A percentile compares a stretch with the other conserved stretches of the same genome.
phyloP scores from a whole-genome alignment of 2,888 invertebrate species.

The Drosophila robusta region DNA sequence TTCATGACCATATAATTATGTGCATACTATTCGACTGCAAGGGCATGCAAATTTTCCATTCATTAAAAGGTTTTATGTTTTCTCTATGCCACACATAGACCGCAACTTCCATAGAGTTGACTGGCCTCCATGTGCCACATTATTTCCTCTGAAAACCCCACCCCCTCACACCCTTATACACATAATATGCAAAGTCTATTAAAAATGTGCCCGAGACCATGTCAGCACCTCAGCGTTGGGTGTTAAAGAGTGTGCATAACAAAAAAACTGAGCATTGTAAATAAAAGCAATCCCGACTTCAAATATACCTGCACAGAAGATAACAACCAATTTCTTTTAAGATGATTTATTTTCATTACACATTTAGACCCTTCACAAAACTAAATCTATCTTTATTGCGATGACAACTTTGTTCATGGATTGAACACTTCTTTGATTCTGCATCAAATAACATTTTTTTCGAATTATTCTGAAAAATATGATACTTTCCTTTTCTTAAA shows the following conservation, averaged over 20 bases:
- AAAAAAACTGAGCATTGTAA: constrained; percentile 12
- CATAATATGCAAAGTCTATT: constrained; percentile 60
- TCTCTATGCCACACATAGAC: constrained; percentile 18
- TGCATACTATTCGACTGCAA: constrained; percentile 38
- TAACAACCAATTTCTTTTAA: too few species aligned
- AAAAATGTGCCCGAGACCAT: constrained; percentile 64
- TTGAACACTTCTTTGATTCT: too few species aligned
- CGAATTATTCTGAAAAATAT: too few species aligned
- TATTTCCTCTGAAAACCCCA: not conserved
- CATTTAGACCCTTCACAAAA: too few species aligned
- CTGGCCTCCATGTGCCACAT: constrained; percentile 62
- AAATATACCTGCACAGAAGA: constrained; percentile 14
- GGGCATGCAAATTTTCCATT: constrained; percentile 47
- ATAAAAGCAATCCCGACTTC: not conserved
- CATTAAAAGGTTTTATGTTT: constrained; percentile 40
- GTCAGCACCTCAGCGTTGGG: constrained; percentile 54
- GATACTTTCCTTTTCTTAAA: too few species aligned
- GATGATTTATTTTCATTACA: too few species aligned
- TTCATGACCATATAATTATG: constrained; percentile 50
- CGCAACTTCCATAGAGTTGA: constrained; percentile 61
- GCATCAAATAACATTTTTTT: too few species aligned
- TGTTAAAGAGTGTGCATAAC: constrained; percentile 42
- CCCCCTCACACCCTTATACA: not conserved
- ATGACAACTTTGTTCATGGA: too few species aligned
- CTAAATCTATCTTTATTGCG: too few species aligned